These are phyloP conservation scores for Drosophila acutilabella DNA, from an alignment of 2,888 invertebrate species.

Conservation along the genomic window DNA sequence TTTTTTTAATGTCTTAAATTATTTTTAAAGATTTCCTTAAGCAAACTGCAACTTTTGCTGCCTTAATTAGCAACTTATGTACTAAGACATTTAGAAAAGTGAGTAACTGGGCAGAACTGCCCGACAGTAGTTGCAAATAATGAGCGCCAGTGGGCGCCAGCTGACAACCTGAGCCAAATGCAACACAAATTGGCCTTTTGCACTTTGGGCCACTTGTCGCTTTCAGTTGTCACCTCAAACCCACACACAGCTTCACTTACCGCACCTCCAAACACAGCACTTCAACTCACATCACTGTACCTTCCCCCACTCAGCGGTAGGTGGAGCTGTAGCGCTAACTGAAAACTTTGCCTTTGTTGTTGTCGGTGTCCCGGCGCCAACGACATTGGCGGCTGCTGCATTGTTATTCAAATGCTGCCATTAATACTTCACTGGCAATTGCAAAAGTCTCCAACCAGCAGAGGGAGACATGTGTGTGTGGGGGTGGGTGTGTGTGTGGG, in stretches of 20 bases:
- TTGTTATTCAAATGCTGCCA: constrained; percentile 79
- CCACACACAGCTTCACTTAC: neutral
- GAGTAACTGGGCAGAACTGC: neutral
- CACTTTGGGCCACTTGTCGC: constrained; percentile 43
- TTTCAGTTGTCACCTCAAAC: constrained; percentile 7
- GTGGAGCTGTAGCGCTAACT: constrained; percentile 4
- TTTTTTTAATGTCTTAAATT: no score
- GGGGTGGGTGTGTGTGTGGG: neutral
- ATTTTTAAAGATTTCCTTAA: no score
- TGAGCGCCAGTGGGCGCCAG: constrained; percentile 11
- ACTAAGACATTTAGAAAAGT: no score
- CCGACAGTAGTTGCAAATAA: constrained; percentile 17
- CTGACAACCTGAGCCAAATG: constrained; percentile 48
- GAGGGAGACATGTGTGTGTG: neutral
- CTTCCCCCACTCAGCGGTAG: neutral
- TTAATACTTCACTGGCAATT: constrained; percentile 79
- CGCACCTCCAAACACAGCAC: neutral
- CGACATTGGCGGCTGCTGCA: constrained; percentile 42
- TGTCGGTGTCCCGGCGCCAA: constrained; percentile 21
- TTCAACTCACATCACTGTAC: neutral
- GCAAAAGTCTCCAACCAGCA: constrained; percentile 45
- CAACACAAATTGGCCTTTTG: constrained; percentile 53
- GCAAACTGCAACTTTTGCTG: no score
- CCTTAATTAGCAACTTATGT: no score
- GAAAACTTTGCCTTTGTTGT: constrained; percentile 39